Conservation (phyloP, 2,113 vertebrate species). For the Cebus imitator region DNA sequence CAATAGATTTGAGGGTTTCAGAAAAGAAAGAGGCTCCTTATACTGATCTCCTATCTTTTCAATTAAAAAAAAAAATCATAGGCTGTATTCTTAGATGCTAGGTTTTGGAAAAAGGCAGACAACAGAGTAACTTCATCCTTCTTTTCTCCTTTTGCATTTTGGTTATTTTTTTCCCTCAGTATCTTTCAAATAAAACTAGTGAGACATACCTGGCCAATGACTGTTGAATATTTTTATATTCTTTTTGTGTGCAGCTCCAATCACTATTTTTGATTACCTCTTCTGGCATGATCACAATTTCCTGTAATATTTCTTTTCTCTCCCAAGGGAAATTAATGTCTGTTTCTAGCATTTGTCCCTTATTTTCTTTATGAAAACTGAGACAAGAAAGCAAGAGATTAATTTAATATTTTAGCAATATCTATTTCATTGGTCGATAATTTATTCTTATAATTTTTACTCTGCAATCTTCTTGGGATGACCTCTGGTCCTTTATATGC, state of each 20-base stretch:
- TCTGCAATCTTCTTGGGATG: conserved; percentile 61
- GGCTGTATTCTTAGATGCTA: conserved; percentile 54
- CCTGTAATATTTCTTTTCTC: conserved; percentile 83
- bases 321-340: conserved; percentile 83
- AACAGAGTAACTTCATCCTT: conserved; percentile 52
- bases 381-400: conserved; percentile 77
- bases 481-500: conserved; percentile 63
- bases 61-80: conserved; percentile 39
- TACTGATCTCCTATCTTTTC: conserved; percentile 55
- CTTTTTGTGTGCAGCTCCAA: conserved; percentile 72
- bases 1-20: background rate
- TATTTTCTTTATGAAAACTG: conserved; percentile 81
- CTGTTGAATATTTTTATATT: conserved; percentile 64
- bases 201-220: conserved; percentile 57
- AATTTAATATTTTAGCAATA: conserved; percentile 78
- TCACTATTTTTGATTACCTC: conserved; percentile 84
- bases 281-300: conserved; percentile 80
- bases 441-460: conserved; percentile 77
- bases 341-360: conserved; percentile 81
- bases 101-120: conserved; percentile 53
- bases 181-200: conserved; percentile 52
- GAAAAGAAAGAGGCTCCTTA: background rate
- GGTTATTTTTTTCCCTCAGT: background rate
- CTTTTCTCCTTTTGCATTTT: conserved; percentile 31
- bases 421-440: conserved; percentile 79